These are phyloP conservation scores for Ennomos fuscantarius DNA, from an alignment of 2,888 invertebrate genomes.

Conservation along the genomic window DNA sequence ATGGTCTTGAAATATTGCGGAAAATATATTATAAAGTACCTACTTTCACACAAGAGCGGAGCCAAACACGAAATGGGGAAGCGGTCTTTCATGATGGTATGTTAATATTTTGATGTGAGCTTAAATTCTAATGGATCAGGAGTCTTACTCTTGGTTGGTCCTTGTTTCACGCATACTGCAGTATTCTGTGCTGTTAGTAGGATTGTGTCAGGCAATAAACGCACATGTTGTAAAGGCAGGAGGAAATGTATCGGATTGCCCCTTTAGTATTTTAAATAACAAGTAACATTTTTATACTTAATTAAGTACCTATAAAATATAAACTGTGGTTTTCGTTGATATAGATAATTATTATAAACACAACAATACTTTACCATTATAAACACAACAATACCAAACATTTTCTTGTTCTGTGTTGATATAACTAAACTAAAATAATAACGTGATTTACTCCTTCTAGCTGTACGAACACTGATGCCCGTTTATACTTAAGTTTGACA, in stretches of 20 bases:
- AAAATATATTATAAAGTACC: background rate
- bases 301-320: background rate
- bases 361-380: background rate
- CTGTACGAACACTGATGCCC: too few species aligned
- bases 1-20: slow-evolving; percentile 5
- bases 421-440: too few species aligned
- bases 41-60: too few species aligned
- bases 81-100: background rate
- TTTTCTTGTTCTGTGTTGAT: too few species aligned
- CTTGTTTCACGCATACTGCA: background rate
- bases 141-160: background rate
- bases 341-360: background rate
- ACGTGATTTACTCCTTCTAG: too few species aligned
- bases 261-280: too few species aligned
- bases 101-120: background rate
- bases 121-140: background rate
- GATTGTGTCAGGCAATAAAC: too few species aligned
- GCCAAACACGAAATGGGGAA: background rate
- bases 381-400: background rate
- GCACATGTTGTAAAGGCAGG: too few species aligned
- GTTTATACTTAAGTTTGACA: too few species aligned
- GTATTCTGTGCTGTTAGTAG: too few species aligned
- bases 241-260: too few species aligned
- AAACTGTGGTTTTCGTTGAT: slow-evolving; percentile 42
- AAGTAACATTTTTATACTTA: too few species aligned